phyloP scores from a whole-genome alignment of 2,797 vertebrate genomes.

The Sparus aurata region DNA sequence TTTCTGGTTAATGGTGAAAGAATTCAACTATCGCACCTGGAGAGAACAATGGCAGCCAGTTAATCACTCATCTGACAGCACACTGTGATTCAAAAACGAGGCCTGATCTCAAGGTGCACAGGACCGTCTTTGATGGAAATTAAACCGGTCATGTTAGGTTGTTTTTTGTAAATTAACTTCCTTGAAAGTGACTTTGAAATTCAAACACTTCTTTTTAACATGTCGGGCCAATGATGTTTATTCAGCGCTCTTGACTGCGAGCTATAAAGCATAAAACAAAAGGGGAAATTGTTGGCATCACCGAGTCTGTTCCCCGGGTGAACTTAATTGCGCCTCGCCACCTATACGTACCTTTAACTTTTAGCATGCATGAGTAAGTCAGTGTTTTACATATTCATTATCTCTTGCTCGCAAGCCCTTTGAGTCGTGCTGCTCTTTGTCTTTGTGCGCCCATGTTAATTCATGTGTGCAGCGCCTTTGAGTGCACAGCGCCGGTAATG shows the following conservation, averaged over 20 bases:
- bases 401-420: constrained; percentile 37
- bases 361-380: background rate
- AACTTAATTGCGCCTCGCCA: background rate
- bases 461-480: constrained; percentile 50
- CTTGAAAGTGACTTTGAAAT: constrained; percentile 6
- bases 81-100: constrained; percentile 19
- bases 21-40: background rate
- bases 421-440: constrained; percentile 50
- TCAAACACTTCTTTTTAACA: background rate
- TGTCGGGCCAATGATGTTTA: constrained; percentile 8
- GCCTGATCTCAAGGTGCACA: constrained; percentile 28
- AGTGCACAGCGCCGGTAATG: constrained; percentile 66
- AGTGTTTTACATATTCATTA: constrained; percentile 43
- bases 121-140: constrained; percentile 12
- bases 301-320: background rate
- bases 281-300: background rate
- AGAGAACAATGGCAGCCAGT: constrained; percentile 4
- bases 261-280: constrained; percentile 23
- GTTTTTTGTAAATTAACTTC: background rate
- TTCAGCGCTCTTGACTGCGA: constrained; percentile 8
- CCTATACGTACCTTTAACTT: constrained; percentile 4
- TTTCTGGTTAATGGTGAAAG: background rate
- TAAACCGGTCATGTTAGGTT: background rate
- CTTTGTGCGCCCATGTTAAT: constrained; percentile 41
- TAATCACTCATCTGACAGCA: constrained; percentile 30